phyloP scores from a whole-genome alignment of 30 jellyfish, hydroid and myxozoan genomes.

The Aurelia coerulea region DNA sequence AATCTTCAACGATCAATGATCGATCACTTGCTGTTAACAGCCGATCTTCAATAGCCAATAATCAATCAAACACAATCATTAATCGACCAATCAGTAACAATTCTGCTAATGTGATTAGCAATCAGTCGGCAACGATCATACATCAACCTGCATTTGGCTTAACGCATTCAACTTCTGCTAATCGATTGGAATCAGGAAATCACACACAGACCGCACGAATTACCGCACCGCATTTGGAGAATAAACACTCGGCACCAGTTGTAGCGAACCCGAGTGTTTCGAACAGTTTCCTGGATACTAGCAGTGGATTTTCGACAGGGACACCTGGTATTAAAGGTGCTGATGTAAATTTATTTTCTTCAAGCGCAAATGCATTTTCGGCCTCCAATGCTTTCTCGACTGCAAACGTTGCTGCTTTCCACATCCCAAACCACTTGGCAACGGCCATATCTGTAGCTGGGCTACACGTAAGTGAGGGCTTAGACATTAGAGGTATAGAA shows the following conservation, averaged over 20 bases:
- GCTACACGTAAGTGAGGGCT: slow-evolving; percentile 21
- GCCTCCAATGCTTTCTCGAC: slow-evolving; percentile 17
- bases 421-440: slow-evolving; percentile 46
- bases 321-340: neutral
- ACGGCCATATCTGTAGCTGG: slow-evolving; percentile 25
- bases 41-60: neutral
- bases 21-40: neutral
- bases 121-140: neutral
- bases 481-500: neutral
- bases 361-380: slow-evolving; percentile 2
- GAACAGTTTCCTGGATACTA: neutral
- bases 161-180: neutral
- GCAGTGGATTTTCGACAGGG: slow-evolving; percentile 1
- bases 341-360: slow-evolving; percentile 8
- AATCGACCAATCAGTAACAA: slow-evolving; percentile 25
- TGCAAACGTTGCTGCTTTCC: slow-evolving; percentile 30
- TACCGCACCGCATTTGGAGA: neutral
- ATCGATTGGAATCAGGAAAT: neutral
- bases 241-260: neutral
- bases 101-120: no score
- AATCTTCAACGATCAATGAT: neutral
- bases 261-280: neutral
- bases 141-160: neutral
- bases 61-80: slow-evolving; percentile 4
- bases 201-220: neutral